Evolutionary conservation across 1,140 invertebrate species (phyloP).

Genomic region (Macrocentrus cingulum): DNA sequence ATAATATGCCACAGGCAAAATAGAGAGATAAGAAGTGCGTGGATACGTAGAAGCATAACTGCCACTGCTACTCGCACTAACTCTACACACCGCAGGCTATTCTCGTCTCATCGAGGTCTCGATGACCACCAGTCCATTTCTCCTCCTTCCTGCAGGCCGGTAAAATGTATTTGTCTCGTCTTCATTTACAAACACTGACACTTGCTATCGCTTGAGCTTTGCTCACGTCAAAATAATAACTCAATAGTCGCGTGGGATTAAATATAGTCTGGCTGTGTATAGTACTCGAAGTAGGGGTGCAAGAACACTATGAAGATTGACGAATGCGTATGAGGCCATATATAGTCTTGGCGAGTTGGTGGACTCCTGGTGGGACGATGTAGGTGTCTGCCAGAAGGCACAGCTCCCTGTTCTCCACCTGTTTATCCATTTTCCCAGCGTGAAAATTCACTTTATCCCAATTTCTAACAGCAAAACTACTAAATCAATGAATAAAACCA

Average conservation of each 20-base stretch:
- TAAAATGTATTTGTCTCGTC: no score
- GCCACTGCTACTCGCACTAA: slow-evolving; percentile 7
- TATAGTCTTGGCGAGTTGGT: slow-evolving; percentile 38
- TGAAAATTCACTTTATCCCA: no score
- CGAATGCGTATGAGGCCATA: slow-evolving; percentile 35
- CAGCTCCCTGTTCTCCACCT: slow-evolving; percentile 17
- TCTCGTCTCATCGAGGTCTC: slow-evolving; percentile 31
- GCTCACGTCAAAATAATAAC: no score
- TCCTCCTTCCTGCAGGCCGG: slow-evolving; percentile 3
- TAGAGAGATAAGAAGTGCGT: slow-evolving; percentile 20
- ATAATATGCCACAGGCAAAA: slow-evolving; percentile 4
- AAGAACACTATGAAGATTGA: slow-evolving; percentile 18
- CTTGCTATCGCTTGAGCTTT: no score
- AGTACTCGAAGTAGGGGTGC: slow-evolving; percentile 13
- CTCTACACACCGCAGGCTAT: slow-evolving; percentile 21
- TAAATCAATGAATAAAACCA: no score
- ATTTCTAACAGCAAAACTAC: no score
- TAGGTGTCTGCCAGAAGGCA: slow-evolving; percentile 20
- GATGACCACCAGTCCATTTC: slow-evolving; percentile 26
- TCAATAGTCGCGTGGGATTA: neutral
- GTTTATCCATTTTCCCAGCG: neutral
- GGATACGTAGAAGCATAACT: slow-evolving; percentile 26
- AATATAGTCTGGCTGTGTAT: neutral
- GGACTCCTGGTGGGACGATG: slow-evolving; percentile 7
- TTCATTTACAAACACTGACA: no score